These are phyloP conservation scores for Epinotia bilunana DNA, from an alignment of 2,888 invertebrate genomes.

Conservation along the genomic window DNA sequence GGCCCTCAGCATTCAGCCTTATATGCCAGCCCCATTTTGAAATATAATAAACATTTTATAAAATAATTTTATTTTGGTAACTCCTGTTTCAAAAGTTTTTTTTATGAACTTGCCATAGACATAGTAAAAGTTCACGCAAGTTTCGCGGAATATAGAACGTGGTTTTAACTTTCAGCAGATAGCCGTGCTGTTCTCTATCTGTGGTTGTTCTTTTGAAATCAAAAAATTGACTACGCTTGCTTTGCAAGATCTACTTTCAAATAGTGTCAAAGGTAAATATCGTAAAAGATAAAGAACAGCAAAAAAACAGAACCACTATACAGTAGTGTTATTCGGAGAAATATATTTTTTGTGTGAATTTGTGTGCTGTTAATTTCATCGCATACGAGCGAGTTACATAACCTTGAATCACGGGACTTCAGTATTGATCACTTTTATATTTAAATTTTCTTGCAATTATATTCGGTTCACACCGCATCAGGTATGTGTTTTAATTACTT, in stretches of 20 bases:
- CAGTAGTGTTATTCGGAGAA: slow-evolving; percentile 30
- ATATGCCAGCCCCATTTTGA: too few species aligned
- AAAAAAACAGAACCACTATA: slow-evolving; percentile 25
- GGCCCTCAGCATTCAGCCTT: too few species aligned
- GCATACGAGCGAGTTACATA: slow-evolving; percentile 78
- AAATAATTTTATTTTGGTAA: too few species aligned
- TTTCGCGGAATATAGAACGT: not conserved
- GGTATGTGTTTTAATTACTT: slow-evolving; percentile 55
- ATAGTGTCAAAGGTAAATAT: slow-evolving; percentile 79
- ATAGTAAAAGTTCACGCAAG: too few species aligned
- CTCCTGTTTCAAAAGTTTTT: too few species aligned
- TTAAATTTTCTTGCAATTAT: slow-evolving; percentile 56
- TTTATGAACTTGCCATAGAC: too few species aligned
- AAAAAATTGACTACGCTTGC: slow-evolving; percentile 75
- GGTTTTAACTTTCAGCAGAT: not conserved
- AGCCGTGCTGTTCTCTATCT: slow-evolving; percentile 53
- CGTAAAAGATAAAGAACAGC: slow-evolving; percentile 54
- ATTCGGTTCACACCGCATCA: slow-evolving; percentile 52
- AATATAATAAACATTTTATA: too few species aligned
- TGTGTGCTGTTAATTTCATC: slow-evolving; percentile 59
- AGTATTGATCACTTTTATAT: slow-evolving; percentile 70
- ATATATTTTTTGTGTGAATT: slow-evolving; percentile 31
- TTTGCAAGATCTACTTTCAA: slow-evolving; percentile 63
- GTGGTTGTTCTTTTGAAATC: slow-evolving; percentile 64
- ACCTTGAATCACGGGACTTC: slow-evolving; percentile 83